Evolutionary conservation across 1,140 invertebrate genomes (phyloP).

Genomic region (Agrypnia vestita): DNA sequence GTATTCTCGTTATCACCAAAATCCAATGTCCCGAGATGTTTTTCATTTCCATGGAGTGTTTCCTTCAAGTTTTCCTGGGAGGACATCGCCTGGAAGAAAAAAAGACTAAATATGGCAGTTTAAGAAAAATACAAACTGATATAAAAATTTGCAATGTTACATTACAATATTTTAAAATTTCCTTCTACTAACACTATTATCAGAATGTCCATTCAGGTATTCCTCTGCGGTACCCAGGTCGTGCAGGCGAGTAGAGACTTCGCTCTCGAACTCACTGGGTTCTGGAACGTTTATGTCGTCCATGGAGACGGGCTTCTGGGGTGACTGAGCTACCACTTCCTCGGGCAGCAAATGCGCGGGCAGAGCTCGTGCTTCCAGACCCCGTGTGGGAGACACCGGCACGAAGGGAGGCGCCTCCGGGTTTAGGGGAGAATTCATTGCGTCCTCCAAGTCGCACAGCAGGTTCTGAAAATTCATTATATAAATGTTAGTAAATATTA

Average conservation of each 20-base stretch:
- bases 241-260: constrained; percentile 74
- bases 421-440: constrained; percentile 81
- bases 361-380: constrained; percentile 61
- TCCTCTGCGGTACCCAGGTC: constrained; percentile 73
- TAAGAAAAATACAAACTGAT: background rate
- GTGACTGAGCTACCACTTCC: constrained; percentile 76
- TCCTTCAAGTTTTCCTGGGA: constrained; percentile 60
- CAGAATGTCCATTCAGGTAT: constrained; percentile 72
- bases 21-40: constrained; percentile 42
- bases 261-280: constrained; percentile 76
- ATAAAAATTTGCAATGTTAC: background rate
- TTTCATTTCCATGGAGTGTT: constrained; percentile 58
- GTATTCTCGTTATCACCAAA: constrained; percentile 49
- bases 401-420: constrained; percentile 83
- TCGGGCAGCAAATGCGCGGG: constrained; percentile 67
- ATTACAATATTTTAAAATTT: constrained; percentile 12
- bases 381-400: constrained; percentile 74
- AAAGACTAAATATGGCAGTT: background rate
- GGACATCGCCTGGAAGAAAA: constrained; percentile 55
- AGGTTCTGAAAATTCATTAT: constrained; percentile 2
- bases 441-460: constrained; percentile 63
- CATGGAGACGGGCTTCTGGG: constrained; percentile 75
- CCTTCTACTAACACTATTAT: constrained; percentile 61
- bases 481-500: too few species aligned
- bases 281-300: constrained; percentile 78